phyloP scores from a whole-genome alignment of 2,888 invertebrate species.

The Cephus nigrinus region DNA sequence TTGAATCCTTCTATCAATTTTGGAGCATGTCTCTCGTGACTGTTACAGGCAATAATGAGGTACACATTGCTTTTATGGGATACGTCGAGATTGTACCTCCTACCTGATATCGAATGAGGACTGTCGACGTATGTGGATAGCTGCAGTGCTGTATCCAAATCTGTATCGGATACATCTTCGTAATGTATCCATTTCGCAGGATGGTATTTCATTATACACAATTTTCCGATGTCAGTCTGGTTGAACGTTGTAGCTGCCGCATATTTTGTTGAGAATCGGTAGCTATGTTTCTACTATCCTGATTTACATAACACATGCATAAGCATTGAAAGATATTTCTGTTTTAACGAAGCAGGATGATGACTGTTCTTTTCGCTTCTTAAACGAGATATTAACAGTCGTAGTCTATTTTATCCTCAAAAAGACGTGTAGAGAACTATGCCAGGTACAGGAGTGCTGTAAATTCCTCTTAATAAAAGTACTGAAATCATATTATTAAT shows the following conservation, averaged over 20 bases:
- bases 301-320: background rate
- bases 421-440: too few species aligned
- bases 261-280: background rate
- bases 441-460: too few species aligned
- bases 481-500: too few species aligned
- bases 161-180: slow-evolving; percentile 17
- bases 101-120: background rate
- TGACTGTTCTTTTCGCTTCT: background rate
- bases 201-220: slow-evolving; percentile 29
- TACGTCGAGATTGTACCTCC: background rate
- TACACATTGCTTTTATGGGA: slow-evolving; percentile 25
- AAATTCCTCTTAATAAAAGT: too few species aligned
- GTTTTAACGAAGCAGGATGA: background rate
- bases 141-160: slow-evolving; percentile 29
- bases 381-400: background rate
- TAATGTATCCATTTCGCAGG: slow-evolving; percentile 12
- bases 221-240: background rate
- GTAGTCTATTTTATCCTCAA: background rate
- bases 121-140: slow-evolving; percentile 4
- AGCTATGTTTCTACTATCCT: background rate
- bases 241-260: background rate
- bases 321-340: background rate
- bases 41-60: slow-evolving; percentile 26
- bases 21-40: slow-evolving; percentile 28
- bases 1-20: slow-evolving; percentile 18